Percentiles rank a stretch among this genome's conserved stretches.
These are phyloP conservation scores for Euproctis similis DNA, from an alignment of 2,888 invertebrate genomes.

Conservation along the genomic window DNA sequence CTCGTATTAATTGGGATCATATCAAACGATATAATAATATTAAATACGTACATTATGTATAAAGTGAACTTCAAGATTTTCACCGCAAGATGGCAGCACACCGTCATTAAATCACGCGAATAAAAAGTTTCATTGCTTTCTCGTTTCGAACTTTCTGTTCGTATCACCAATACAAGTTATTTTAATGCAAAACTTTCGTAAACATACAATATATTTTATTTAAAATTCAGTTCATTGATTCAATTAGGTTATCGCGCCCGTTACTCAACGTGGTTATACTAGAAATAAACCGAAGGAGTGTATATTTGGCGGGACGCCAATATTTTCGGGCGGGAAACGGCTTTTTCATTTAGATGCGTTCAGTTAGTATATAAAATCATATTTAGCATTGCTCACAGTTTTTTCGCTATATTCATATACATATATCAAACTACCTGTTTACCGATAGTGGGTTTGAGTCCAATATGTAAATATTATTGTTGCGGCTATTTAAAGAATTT, in stretches of 20 bases:
- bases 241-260: constrained; percentile 52
- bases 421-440: no score
- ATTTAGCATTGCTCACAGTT: no score
- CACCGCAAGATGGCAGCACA: constrained; percentile 6
- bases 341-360: constrained; percentile 21
- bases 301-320: constrained; percentile 17
- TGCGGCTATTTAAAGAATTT: no score
- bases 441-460: no score
- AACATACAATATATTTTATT: no score
- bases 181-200: constrained; percentile 12
- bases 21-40: constrained; percentile 9
- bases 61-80: constrained; percentile 11
- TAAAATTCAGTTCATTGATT: constrained; percentile 34
- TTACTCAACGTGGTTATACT: constrained; percentile 41
- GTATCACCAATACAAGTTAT: no score
- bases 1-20: constrained; percentile 15
- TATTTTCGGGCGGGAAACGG: constrained; percentile 11
- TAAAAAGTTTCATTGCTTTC: constrained; percentile 7
- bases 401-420: no score
- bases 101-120: neutral
- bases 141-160: neutral
- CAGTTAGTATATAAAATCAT: constrained; percentile 1
- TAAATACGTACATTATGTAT: constrained; percentile 28
- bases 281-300: constrained; percentile 21
- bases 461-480: no score